Percentiles rank a stretch among this genome's conserved stretches.
Conservation (phyloP, 2,113 vertebrate genomes). For the Syngnathus floridae region DNA sequence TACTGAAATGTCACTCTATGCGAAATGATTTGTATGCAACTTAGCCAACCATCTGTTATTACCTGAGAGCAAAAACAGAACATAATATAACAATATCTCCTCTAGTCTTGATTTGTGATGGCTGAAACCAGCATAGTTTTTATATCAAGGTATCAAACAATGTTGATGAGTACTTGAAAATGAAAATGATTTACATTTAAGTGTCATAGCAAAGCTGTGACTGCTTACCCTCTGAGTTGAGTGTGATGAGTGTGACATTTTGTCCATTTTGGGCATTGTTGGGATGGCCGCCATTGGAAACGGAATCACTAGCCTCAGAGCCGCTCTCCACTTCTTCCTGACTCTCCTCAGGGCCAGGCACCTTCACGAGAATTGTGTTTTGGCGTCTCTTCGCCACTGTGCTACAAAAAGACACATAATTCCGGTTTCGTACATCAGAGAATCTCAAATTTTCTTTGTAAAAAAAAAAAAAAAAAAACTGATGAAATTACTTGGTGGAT, state of each 20-base stretch:
- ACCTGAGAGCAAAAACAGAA: background rate
- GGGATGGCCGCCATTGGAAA: conserved; percentile 83
- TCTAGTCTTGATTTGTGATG: background rate
- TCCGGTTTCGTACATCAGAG: background rate
- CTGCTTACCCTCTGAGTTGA: conserved; percentile 89
- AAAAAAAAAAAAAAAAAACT: too few relatives aligned
- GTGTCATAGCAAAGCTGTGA: background rate
- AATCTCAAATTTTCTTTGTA: too few relatives aligned
- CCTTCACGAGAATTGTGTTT: conserved; percentile 96
- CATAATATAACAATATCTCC: background rate
- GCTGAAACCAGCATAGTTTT: background rate
- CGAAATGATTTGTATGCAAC: background rate
- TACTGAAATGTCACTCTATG: background rate
- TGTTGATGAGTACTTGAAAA: background rate
- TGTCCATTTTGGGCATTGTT: conserved; percentile 78
- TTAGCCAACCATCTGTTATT: background rate
- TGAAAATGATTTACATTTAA: background rate
- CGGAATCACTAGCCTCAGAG: conserved; percentile 89
- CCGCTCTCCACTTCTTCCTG: conserved; percentile 94
- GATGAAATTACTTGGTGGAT: too few relatives aligned
- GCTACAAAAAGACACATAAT: conserved; percentile 54
- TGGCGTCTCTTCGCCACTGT: conserved; percentile 82
- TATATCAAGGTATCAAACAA: background rate
- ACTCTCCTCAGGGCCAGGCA: conserved; percentile 85
- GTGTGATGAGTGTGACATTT: conserved; percentile 94